Conservation (phyloP, 2,797 vertebrate species). For the Enteromius radiatus region DNA sequence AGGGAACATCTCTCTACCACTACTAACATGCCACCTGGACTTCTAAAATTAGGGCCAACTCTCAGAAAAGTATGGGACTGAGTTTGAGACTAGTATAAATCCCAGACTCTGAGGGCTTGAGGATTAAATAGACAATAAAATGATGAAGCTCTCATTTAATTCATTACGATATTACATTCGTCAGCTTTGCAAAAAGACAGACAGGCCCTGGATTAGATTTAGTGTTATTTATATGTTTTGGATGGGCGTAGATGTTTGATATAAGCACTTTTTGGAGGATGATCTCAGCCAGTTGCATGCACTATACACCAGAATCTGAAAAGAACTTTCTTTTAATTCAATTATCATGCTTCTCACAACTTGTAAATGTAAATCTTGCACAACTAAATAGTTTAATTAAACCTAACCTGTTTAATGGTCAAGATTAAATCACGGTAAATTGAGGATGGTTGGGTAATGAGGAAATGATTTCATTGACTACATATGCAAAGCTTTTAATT, state of each 20-base stretch:
- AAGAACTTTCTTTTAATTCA: constrained; percentile 64
- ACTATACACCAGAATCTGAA: constrained; percentile 21
- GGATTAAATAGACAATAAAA: constrained; percentile 13
- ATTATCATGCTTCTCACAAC: constrained; percentile 65
- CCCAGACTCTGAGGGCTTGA: not conserved
- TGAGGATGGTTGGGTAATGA: constrained; percentile 73
- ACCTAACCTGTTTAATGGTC: constrained; percentile 76
- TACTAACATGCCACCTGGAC: constrained; percentile 17
- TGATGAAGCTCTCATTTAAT: not conserved
- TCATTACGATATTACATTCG: not conserved
- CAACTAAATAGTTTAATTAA: constrained; percentile 75
- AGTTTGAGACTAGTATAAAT: constrained; percentile 15
- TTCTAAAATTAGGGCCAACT: constrained; percentile 6
- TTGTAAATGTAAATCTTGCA: constrained; percentile 71
- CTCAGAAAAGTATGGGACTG: not conserved
- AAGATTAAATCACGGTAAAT: constrained; percentile 71
- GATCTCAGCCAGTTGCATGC: constrained; percentile 29
- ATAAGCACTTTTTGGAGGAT: constrained; percentile 52
- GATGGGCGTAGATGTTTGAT: constrained; percentile 38
- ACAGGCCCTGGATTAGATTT: constrained; percentile 26
- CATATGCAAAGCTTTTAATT: constrained; percentile 80
- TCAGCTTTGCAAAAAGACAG: constrained; percentile 11
- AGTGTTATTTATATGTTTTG: constrained; percentile 32
- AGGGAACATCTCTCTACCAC: constrained; percentile 35
- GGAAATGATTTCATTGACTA: constrained; percentile 77